Evolutionary conservation across 1,140 invertebrate species (phyloP), one percentile per base, ranked within the genome.

Genomic region (Hirudo medicinalis): DNA sequence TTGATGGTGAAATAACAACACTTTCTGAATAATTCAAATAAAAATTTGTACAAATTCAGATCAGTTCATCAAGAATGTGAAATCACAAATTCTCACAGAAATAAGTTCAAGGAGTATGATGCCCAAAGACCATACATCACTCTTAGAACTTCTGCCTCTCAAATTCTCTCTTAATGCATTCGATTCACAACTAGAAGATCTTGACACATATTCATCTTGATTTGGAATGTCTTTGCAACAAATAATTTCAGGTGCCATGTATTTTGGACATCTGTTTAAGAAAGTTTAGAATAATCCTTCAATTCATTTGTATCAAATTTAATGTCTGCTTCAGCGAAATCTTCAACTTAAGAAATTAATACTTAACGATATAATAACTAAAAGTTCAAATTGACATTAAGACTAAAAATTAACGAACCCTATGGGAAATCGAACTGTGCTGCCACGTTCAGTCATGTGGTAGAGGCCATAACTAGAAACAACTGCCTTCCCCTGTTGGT

Each of bases 401-500:
- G 8, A 67, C 68, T 53, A 63, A 60, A 22, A 19, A 69, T 32
- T 25, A 66, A 84, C 84, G 83, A 85, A 92, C 88, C 91, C 91
- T 77, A 96, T 88, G 69, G 93, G 93, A 86, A 97, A 97, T 19
- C 89, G 87, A 11, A 97, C 91, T 80, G 89, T 87, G 76, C 86
- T 86, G 66, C 91, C 91, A 78, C 83, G 83, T 77, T 89, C 88
- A 27, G 92, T 95, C 88, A 96, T 94, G 78, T 91, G 88, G 83
- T 90, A 92, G 69, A 95, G 81, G 15, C 93, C 94, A 85, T 91
- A 96, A 82, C 94, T 93, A 76, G 91, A 91, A 40, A 97, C 78
- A 79, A 95, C 92, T 0, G 92, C 87, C 77, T 87, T 84, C 29
- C 77, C 78, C 79, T 82, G 67, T 67, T 75, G 69, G 32, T 49